Percentiles rank a stretch among this genome's conserved stretches.
These are phyloP conservation scores for Ascidia mentula DNA, from an alignment of 23 tunicate species.

Conservation along the genomic window DNA sequence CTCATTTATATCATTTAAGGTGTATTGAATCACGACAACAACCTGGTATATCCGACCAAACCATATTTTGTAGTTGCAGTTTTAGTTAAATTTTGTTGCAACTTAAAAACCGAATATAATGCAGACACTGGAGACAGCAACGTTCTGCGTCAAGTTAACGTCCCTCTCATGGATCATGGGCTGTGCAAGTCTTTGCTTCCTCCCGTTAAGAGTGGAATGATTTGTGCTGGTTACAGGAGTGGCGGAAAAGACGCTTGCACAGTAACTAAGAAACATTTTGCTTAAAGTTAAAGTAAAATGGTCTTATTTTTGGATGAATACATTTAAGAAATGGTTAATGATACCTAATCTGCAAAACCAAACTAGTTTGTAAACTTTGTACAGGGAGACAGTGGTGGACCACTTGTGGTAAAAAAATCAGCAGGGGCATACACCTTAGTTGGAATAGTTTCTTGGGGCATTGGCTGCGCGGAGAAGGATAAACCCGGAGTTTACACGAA, in stretches of 20 bases:
- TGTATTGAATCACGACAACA: too few species aligned
- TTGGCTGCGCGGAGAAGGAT: conserved; percentile 22
- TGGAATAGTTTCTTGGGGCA: conserved; percentile 38
- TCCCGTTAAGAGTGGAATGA: conserved; percentile 12
- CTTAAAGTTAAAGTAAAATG: too few species aligned
- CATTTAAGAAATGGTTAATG: too few species aligned
- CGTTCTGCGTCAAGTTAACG: conserved; percentile 18
- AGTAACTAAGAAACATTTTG: too few species aligned
- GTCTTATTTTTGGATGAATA: too few species aligned
- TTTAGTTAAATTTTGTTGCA: too few species aligned
- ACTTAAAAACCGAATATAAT: too few species aligned
- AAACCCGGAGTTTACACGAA: conserved; percentile 40
- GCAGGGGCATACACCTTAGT: neutral
- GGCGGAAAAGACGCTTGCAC: conserved; percentile 33
- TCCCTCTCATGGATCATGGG: conserved; percentile 7
- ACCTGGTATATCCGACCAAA: too few species aligned
- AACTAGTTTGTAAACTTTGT: too few species aligned
- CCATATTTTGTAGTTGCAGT: too few species aligned
- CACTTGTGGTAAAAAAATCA: neutral
- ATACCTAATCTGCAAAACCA: too few species aligned
- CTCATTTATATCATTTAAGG: too few species aligned
- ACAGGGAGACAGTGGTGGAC: conserved; percentile 48
- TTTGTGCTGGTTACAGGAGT: conserved; percentile 20
- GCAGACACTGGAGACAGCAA: conserved; percentile 15
- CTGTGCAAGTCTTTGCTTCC: conserved; percentile 10